phyloP scores from a whole-genome alignment of 2,113 vertebrate genomes.

The Hemiprocne comata region DNA sequence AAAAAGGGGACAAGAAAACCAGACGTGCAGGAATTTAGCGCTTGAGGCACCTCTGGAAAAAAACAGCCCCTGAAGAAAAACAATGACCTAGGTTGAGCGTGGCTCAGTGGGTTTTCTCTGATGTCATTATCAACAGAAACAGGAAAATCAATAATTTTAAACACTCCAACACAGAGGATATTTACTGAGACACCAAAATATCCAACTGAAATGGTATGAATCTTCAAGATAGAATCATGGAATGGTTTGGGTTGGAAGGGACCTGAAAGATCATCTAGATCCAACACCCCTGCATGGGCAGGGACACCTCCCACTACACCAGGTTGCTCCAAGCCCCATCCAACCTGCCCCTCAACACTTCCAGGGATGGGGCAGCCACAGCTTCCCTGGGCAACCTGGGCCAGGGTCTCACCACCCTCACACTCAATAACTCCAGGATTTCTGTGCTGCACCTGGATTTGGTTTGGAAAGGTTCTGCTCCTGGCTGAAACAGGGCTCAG shows the following conservation, averaged over 20 bases:
- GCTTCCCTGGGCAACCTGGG: no score
- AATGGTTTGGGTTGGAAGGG: no score
- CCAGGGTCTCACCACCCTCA: no score
- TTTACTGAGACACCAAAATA: background rate
- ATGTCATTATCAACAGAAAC: fast-evolving
- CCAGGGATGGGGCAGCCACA: no score
- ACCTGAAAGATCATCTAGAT: no score
- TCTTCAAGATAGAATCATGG: background rate
- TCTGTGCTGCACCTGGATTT: background rate
- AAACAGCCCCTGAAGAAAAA: background rate
- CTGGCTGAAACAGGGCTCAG: background rate
- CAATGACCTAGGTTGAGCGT: no score
- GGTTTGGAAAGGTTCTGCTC: background rate
- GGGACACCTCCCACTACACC: no score
- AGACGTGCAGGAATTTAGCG: background rate
- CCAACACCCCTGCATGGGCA: no score
- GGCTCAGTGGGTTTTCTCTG: fast-evolving
- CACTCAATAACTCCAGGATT: background rate
- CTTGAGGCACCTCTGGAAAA: background rate
- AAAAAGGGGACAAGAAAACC: constrained; percentile 10
- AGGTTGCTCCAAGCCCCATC: no score
- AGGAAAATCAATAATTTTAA: background rate
- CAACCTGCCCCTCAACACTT: no score
- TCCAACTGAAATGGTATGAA: background rate
- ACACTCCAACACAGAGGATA: background rate